A percentile compares a stretch with the other conserved stretches of the same genome.
Evolutionary conservation across 2,797 vertebrate species (phyloP).

Genomic region (Hippocampus kuda): DNA sequence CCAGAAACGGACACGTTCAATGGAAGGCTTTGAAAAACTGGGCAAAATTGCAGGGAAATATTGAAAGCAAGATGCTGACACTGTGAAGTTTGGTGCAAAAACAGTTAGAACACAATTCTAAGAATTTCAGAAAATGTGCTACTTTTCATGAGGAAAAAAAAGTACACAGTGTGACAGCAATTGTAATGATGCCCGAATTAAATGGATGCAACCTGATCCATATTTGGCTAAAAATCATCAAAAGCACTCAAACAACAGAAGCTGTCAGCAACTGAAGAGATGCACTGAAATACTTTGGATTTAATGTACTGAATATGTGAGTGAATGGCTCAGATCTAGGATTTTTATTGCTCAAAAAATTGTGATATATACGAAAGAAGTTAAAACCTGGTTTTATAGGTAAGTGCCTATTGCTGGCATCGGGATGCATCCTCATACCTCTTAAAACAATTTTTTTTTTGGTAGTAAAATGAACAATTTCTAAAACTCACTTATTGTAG

Average conservation of each 20-base stretch:
- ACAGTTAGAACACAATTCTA: conserved; percentile 65
- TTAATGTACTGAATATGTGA: neutral
- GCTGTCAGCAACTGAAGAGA: neutral
- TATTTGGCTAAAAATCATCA: neutral
- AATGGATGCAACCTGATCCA: neutral
- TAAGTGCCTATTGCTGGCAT: no score
- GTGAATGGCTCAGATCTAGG: neutral
- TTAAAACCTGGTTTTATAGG: no score
- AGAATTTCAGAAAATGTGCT: conserved; percentile 29
- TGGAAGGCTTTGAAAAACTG: conserved; percentile 20
- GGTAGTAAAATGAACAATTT: no score
- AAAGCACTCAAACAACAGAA: neutral
- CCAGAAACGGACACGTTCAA: conserved; percentile 42
- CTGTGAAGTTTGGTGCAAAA: conserved; percentile 44
- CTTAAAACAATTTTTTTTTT: no score
- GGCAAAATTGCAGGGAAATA: conserved; percentile 20
- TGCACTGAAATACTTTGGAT: neutral
- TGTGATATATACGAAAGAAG: no score
- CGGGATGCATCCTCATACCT: no score
- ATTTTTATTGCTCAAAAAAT: neutral
- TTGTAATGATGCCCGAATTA: no score
- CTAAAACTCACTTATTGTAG: no score
- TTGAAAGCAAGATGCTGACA: conserved; percentile 42
- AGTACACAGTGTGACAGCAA: neutral
- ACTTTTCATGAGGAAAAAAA: conserved; percentile 16